Percentiles rank a stretch among this genome's conserved stretches.
These are phyloP conservation scores for Odocoileus hemionus DNA, from an alignment of 2,113 vertebrate genomes.

Conservation along the genomic window DNA sequence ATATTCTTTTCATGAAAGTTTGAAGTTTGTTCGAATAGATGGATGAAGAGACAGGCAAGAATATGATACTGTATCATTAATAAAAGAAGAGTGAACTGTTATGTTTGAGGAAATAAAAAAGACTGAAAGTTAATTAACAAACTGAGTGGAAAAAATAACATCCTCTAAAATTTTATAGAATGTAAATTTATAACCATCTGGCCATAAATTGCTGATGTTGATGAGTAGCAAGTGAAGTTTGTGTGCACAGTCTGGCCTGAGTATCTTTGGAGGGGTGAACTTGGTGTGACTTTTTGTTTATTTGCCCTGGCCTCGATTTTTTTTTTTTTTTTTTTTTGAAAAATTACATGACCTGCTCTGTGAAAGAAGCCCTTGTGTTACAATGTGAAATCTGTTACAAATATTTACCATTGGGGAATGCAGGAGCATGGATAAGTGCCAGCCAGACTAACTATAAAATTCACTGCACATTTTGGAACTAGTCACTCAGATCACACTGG, in stretches of 20 bases:
- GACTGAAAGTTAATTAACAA: conserved; percentile 86
- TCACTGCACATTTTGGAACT: conserved; percentile 94
- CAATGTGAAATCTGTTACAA: conserved; percentile 97
- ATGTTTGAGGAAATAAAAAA: conserved; percentile 86
- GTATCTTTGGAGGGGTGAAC: conserved; percentile 90
- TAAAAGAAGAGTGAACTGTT: conserved; percentile 78
- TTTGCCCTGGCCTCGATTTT: conserved; percentile 94
- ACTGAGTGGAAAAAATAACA: conserved; percentile 87
- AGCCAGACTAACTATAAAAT: conserved; percentile 96
- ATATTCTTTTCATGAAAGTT: conserved; percentile 75
- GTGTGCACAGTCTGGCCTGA: conserved; percentile 85
- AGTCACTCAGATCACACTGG: conserved; percentile 89
- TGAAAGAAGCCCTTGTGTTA: conserved; percentile 98
- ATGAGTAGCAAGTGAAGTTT: conserved; percentile 86
- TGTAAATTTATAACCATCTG: conserved; percentile 93
- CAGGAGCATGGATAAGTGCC: conserved; percentile 89
- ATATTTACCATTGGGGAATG: conserved; percentile 95
- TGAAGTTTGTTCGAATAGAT: conserved; percentile 71
- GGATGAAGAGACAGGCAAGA: conserved; percentile 78
- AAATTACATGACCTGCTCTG: conserved; percentile 87
- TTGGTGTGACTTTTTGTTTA: conserved; percentile 94
- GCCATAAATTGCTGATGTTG: conserved; percentile 92
- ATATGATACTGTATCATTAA: conserved; percentile 81
- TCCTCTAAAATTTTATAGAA: conserved; percentile 88
- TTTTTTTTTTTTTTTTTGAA: conserved; percentile 84